Percentiles rank a stretch among this genome's conserved stretches.
phyloP scores from a whole-genome alignment of 2,888 invertebrate species.

The Lydus trimaculatus region DNA sequence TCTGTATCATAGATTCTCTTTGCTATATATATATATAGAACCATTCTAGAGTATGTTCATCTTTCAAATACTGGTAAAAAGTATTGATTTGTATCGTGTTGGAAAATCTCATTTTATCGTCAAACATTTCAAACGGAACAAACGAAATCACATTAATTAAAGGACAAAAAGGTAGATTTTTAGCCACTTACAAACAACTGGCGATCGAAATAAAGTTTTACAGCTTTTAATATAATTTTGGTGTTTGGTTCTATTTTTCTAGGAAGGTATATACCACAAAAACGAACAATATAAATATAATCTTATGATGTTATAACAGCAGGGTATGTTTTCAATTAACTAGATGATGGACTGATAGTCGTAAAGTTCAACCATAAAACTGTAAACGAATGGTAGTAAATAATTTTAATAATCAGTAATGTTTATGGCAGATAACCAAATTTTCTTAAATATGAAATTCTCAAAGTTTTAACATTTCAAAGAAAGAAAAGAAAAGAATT shows the following conservation, averaged over 20 bases:
- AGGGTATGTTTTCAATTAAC: neutral
- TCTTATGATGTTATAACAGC: neutral
- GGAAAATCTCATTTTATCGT: neutral
- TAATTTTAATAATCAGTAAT: slow-evolving; percentile 10
- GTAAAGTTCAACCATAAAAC: slow-evolving; percentile 9
- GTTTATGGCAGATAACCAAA: neutral
- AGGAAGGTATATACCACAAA: neutral
- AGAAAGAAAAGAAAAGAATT: no score
- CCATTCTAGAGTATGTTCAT: slow-evolving; percentile 22
- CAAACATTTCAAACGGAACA: neutral
- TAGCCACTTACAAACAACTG: neutral
- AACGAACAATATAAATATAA: neutral
- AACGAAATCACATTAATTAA: neutral
- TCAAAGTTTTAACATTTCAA: neutral
- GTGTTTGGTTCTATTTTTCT: neutral
- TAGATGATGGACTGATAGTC: neutral
- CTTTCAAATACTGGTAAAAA: neutral
- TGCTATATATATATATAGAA: slow-evolving; percentile 23
- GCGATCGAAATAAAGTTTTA: slow-evolving; percentile 5
- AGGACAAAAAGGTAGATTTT: neutral
- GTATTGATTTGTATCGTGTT: neutral
- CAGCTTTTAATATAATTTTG: neutral
- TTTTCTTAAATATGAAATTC: neutral
- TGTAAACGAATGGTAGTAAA: neutral
- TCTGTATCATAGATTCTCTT: slow-evolving; percentile 39